Percentiles rank a stretch among this genome's conserved stretches.
Evolutionary conservation across 2,797 vertebrate species (phyloP).

Genomic region (Typhlichthys eigenmanni): DNA sequence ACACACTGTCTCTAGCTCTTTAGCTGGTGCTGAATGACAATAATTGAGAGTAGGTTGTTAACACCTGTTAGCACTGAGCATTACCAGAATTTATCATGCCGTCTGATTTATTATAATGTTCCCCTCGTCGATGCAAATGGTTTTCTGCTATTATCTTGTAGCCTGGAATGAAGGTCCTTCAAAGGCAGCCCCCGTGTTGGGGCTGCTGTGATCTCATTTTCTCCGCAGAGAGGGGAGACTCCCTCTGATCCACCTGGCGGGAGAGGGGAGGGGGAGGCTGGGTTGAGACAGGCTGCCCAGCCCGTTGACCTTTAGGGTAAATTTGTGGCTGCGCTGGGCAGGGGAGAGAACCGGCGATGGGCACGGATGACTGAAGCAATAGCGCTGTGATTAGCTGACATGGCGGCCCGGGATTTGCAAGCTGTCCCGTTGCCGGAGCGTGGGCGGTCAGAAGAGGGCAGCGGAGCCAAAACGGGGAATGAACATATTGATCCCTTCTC

Average conservation of each 20-base stretch:
- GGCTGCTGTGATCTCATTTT: slow-evolving; percentile 69
- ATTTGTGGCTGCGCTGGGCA: slow-evolving; percentile 59
- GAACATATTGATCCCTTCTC: slow-evolving; percentile 76
- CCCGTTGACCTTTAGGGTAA: slow-evolving; percentile 72
- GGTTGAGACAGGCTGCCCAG: slow-evolving; percentile 58
- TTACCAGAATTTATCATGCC: slow-evolving; percentile 54
- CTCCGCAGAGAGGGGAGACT: slow-evolving; percentile 55
- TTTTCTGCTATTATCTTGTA: slow-evolving; percentile 63
- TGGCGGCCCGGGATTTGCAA: slow-evolving; percentile 76
- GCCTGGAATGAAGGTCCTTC: slow-evolving; percentile 67
- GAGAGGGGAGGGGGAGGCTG: slow-evolving; percentile 49
- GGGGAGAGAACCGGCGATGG: slow-evolving; percentile 57
- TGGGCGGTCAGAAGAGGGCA: slow-evolving; percentile 64
- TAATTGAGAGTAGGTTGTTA: slow-evolving; percentile 50
- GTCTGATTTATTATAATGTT: slow-evolving; percentile 69
- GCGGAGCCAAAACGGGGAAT: slow-evolving; percentile 73
- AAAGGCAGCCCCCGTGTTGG: slow-evolving; percentile 66
- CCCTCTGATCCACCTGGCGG: slow-evolving; percentile 72
- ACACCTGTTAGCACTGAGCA: slow-evolving; percentile 52
- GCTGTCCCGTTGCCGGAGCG: slow-evolving; percentile 74
- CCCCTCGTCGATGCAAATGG: slow-evolving; percentile 68
- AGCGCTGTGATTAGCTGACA: slow-evolving; percentile 79
- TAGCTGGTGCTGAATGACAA: slow-evolving; percentile 42
- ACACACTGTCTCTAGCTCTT: slow-evolving; percentile 25
- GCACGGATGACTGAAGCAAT: slow-evolving; percentile 68